These are phyloP conservation scores for Colius striatus DNA, from an alignment of 2,113 vertebrate species.

Conservation along the genomic window DNA sequence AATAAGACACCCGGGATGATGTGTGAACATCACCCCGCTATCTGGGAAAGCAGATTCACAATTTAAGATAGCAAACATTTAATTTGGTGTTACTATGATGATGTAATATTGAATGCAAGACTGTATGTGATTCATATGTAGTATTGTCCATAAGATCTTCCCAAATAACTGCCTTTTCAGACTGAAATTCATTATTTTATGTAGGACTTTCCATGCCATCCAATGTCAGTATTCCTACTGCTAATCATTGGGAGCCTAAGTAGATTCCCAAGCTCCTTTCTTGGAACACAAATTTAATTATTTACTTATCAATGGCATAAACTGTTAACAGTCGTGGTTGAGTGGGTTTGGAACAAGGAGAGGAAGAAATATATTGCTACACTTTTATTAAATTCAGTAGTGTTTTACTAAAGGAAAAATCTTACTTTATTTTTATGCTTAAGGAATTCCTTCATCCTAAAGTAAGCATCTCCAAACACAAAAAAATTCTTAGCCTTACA, in stretches of 20 bases:
- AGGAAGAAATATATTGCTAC: not conserved
- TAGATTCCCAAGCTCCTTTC: not conserved
- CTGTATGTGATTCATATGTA: not conserved
- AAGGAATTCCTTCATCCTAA: not conserved
- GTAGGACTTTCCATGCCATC: not conserved
- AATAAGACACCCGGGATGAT: not conserved
- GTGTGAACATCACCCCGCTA: not conserved
- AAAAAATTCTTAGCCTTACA: not conserved
- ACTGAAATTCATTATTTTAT: not conserved
- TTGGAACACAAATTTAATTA: not conserved
- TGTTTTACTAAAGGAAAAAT: not conserved
- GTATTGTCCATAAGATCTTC: not conserved
- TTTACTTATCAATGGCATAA: not conserved
- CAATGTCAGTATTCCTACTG: not conserved
- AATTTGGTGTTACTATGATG: conserved; percentile 5
- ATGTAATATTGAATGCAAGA: not conserved
- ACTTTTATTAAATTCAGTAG: not conserved
- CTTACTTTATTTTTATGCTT: not conserved
- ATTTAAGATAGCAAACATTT: not conserved
- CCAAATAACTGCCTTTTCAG: not conserved
- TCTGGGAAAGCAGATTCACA: not conserved
- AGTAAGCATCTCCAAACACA: not conserved
- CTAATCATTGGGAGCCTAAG: not conserved
- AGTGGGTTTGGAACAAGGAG: not conserved
- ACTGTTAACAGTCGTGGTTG: not conserved